phyloP scores from a whole-genome alignment of 2,113 vertebrate genomes.

The Halichoerus grypus region DNA sequence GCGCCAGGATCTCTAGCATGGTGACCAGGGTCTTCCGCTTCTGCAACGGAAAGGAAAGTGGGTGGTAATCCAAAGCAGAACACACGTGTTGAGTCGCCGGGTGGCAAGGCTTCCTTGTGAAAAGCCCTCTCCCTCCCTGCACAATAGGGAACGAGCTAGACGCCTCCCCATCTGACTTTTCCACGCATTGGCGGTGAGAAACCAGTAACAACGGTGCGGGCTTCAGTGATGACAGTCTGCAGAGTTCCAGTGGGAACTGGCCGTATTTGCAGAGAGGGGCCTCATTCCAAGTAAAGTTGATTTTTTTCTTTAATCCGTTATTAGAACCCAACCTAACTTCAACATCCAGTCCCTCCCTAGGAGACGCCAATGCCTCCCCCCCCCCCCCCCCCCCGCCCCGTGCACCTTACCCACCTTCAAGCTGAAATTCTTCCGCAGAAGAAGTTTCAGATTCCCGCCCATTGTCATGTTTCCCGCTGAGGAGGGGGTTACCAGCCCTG shows the following conservation, averaged over 20 bases:
- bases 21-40: constrained; percentile 95
- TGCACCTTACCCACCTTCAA: constrained; percentile 89
- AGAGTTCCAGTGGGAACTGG: neutral
- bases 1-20: constrained; percentile 92
- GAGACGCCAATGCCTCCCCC: neutral
- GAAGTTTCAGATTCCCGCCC: constrained; percentile 92
- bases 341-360: neutral
- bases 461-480: constrained; percentile 86
- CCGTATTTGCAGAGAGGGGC: neutral
- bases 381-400: too few relatives aligned
- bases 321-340: neutral
- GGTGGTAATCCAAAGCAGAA: neutral
- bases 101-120: neutral
- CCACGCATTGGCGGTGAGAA: neutral
- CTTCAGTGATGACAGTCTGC: neutral
- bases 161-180: neutral
- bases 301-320: constrained; percentile 19
- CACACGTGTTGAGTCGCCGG: fast-evolving
- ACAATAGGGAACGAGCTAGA: neutral
- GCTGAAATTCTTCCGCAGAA: constrained; percentile 97
- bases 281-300: neutral
- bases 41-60: constrained; percentile 82
- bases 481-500: neutral
- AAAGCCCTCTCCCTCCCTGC: neutral
- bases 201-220: neutral